phyloP scores from a whole-genome alignment of 2,888 invertebrate species.

The Siphonodentalium dalli region DNA sequence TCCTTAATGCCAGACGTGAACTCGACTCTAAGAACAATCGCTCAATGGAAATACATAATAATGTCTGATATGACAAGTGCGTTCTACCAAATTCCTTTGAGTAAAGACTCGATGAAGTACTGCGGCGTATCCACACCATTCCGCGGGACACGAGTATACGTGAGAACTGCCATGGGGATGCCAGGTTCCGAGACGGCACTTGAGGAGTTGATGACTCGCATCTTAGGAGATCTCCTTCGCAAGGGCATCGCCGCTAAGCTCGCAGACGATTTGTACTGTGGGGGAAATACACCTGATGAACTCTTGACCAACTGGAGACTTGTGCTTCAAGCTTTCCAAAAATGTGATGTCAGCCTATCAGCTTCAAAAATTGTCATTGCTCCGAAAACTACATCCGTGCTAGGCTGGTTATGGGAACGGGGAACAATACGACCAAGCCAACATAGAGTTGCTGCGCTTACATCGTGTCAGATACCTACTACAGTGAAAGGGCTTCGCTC shows the following conservation, averaged over 20 bases:
- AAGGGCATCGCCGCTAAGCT: constrained; percentile 27
- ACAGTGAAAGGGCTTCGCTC: no score
- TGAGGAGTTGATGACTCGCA: no score
- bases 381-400: constrained; percentile 23
- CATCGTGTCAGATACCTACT: no score
- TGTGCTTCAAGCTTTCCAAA: constrained; percentile 25
- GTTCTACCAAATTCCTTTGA: no score
- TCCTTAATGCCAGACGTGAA: no score
- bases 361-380: constrained; percentile 27
- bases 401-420: constrained; percentile 27
- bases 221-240: constrained; percentile 19
- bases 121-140: constrained; percentile 24
- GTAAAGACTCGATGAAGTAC: constrained; percentile 22
- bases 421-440: constrained; percentile 16
- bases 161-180: constrained; percentile 31
- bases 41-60: no score
- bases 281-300: constrained; percentile 23
- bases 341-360: constrained; percentile 16
- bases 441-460: no score
- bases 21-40: no score
- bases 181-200: constrained; percentile 28
- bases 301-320: constrained; percentile 19
- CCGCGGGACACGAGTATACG: constrained; percentile 9
- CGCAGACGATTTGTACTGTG: constrained; percentile 33
- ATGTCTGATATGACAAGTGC: no score